Evolutionary conservation across 2,113 vertebrate species (phyloP), one percentile per base, ranked within the genome.

Genomic region (Ondatra zibethicus): DNA sequence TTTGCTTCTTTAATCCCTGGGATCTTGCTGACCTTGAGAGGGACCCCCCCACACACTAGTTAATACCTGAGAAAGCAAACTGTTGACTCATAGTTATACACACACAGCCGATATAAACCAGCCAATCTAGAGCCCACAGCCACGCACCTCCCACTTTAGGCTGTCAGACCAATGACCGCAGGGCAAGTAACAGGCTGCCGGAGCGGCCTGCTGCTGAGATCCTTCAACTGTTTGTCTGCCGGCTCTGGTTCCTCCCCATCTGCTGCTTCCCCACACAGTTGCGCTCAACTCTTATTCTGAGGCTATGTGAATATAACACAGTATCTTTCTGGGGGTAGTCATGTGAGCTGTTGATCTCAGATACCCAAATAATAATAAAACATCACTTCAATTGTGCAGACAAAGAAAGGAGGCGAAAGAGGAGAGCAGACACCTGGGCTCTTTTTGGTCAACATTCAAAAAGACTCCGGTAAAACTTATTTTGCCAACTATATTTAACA

Each of bases 341-440:
- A 75, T 27, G 42, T 82, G 65, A 76, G 42, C 58, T 82, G 50
- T 50, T 36, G 63, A 78, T 66, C 27, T 89, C 31, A 7, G 33
- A 55, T 55, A 80, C 13, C 55, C 50, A 80, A 85, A 90, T 52
- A 84, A 77, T 42, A 89, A 19, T 52, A 65, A 93, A 86, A 95
- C 1, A 1, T 47, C 58, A 63, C 91, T 95, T 55, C 87, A 95
- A 82, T 31, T 33, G 68, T 1, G 16, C 23, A 61, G 45, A 63
- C 36, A 42, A 81, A 90, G 78, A 93, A 27, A 87, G 85, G 88
- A 50, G 21, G 45, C 39, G 25, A 39, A 1, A 23, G 17, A 25
- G 11, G 14, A 21, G 58, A 77, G 27, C 58, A 50, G 39, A 89
- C 2, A 73, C 21, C 45, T 2, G 31, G 63, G 11, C 45, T 33